phyloP scores from a whole-genome alignment of 2,113 vertebrate genomes.

The Podilymbus podiceps region DNA sequence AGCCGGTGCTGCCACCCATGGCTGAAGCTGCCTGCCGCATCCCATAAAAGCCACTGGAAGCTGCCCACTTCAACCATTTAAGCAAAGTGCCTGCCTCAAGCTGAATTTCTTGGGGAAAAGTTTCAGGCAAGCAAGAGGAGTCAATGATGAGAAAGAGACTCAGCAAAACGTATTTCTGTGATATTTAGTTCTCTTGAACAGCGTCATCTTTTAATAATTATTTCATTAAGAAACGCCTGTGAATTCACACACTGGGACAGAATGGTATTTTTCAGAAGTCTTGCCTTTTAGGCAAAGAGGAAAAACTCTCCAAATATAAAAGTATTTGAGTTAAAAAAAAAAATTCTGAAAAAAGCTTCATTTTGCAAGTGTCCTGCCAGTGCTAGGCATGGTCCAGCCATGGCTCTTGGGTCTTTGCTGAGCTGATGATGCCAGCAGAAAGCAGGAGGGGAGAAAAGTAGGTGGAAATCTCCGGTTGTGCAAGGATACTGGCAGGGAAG shows the following conservation, averaged over 20 bases:
- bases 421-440: neutral
- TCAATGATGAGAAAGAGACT: neutral
- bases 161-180: neutral
- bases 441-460: neutral
- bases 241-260: neutral
- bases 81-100: neutral
- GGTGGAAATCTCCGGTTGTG: neutral
- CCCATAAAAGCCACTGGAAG: neutral
- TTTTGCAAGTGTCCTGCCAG: neutral
- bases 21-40: neutral
- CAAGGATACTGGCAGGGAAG: neutral
- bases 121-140: neutral
- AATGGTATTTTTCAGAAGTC: neutral
- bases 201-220: neutral
- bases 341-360: fast-evolving
- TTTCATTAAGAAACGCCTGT: neutral
- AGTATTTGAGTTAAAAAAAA: neutral
- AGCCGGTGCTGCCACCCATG: neutral
- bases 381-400: neutral
- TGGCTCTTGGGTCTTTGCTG: neutral
- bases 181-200: neutral
- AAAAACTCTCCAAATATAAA: neutral
- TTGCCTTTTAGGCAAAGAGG: neutral
- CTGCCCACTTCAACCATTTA: neutral
- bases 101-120: neutral